These are phyloP conservation scores for Clostera curtula DNA, from an alignment of 2,888 invertebrate species.

Conservation along the genomic window DNA sequence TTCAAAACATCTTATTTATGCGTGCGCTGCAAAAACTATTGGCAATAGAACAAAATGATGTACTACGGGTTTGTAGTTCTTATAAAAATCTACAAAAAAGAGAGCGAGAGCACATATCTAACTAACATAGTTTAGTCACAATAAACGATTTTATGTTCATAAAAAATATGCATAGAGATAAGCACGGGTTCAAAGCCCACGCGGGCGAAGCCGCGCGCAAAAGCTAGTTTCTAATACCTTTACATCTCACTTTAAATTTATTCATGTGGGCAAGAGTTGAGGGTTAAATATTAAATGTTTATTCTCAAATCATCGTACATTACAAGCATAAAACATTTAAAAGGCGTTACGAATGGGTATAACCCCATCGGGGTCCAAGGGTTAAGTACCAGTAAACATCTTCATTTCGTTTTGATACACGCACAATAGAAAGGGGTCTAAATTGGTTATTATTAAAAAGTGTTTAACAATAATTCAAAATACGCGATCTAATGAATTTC, in stretches of 20 bases:
- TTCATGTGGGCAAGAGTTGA: conserved; percentile 15
- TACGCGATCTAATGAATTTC: conserved; percentile 38
- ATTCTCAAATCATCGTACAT: conserved; percentile 13
- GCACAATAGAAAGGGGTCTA: conserved; percentile 39
- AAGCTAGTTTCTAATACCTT: conserved; percentile 13
- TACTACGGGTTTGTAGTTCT: too few species aligned
- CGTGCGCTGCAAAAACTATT: too few species aligned
- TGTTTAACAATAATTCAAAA: conserved; percentile 26
- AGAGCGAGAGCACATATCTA: too few species aligned
- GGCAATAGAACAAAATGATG: too few species aligned
- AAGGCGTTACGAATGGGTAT: conserved; percentile 43
- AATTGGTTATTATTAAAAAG: conserved; percentile 30
- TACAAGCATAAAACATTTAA: neutral
- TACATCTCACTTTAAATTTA: conserved; percentile 12
- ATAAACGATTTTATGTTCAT: too few species aligned
- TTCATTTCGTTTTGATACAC: conserved; percentile 53
- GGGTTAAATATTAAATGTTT: conserved; percentile 11
- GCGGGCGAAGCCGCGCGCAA: too few species aligned
- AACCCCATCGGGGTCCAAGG: conserved; percentile 42
- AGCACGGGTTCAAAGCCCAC: too few species aligned
- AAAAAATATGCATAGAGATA: too few species aligned
- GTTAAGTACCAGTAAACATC: conserved; percentile 66
- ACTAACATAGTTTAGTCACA: too few species aligned
- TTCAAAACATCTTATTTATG: too few species aligned
- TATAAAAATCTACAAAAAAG: too few species aligned